A percentile compares a stretch with the other conserved stretches of the same genome.
Evolutionary conservation across 1,140 invertebrate species (phyloP).

Genomic region (Chrysopa pallens): DNA sequence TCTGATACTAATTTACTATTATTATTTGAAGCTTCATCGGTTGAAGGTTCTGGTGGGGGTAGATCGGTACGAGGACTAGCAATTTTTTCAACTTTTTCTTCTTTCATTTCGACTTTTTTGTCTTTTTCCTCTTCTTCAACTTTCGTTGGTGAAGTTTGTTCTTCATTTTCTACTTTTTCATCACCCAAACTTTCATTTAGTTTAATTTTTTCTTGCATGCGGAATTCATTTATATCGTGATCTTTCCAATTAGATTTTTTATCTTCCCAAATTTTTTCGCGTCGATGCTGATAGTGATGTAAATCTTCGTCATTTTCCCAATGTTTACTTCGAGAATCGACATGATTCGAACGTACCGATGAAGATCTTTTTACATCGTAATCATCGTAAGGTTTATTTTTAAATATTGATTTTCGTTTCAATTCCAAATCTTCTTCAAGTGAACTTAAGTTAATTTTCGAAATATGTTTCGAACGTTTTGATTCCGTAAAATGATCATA

Average conservation of each 20-base stretch:
- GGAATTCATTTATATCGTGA: neutral
- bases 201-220: neutral
- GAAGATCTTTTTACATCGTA: neutral
- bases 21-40: neutral
- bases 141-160: neutral
- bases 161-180: neutral
- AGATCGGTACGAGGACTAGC: neutral
- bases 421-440: too few species aligned
- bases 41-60: neutral
- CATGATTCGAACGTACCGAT: neutral
- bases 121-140: neutral
- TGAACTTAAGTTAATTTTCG: too few species aligned
- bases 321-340: neutral
- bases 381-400: neutral
- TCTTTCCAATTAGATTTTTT: neutral
- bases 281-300: neutral
- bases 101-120: neutral
- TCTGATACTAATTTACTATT: slow-evolving; percentile 1
- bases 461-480: too few species aligned
- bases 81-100: neutral
- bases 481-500: too few species aligned
- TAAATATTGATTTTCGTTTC: too few species aligned
- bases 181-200: neutral
- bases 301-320: neutral
- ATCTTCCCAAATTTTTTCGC: neutral